Percentiles rank a stretch among this genome's conserved stretches.
Conservation (phyloP, 2,797 vertebrate species). For the Xenopus petersii region DNA sequence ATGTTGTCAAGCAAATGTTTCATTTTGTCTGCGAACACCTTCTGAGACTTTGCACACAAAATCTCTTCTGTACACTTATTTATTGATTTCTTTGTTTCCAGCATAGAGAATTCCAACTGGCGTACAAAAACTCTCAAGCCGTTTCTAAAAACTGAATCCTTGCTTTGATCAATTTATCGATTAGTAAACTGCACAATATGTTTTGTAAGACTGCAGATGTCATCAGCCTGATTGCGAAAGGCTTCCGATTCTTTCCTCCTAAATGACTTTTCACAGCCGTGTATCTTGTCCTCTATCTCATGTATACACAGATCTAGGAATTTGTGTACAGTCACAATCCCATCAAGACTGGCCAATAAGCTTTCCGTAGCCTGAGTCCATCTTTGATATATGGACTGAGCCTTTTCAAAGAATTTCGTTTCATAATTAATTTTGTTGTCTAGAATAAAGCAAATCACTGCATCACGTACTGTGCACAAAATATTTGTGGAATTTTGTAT, state of each 20-base stretch:
- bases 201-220: conserved; percentile 66
- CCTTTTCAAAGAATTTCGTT: conserved; percentile 53
- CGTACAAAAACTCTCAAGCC: conserved; percentile 80
- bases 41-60: conserved; percentile 55
- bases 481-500: conserved; percentile 60
- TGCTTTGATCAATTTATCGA: conserved; percentile 69
- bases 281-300: conserved; percentile 69
- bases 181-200: conserved; percentile 69
- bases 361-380: conserved; percentile 71
- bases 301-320: conserved; percentile 68
- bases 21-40: conserved; percentile 59
- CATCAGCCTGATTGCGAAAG: conserved; percentile 58
- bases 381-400: conserved; percentile 62
- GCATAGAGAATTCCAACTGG: conserved; percentile 68
- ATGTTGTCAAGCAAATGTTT: conserved; percentile 68
- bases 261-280: conserved; percentile 65
- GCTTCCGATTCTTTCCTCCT: conserved; percentile 52
- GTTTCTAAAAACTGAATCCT: conserved; percentile 86
- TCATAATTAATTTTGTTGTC: conserved; percentile 50
- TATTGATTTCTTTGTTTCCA: conserved; percentile 56
- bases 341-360: conserved; percentile 69
- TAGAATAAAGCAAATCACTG: conserved; percentile 63
- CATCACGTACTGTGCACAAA: conserved; percentile 65
- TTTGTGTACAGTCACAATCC: conserved; percentile 66
- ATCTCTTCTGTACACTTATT: conserved; percentile 53